Base-by-base conservation (phyloP, 2,888 invertebrate genomes). In the Ommatoiulus sabulosus region DNA sequence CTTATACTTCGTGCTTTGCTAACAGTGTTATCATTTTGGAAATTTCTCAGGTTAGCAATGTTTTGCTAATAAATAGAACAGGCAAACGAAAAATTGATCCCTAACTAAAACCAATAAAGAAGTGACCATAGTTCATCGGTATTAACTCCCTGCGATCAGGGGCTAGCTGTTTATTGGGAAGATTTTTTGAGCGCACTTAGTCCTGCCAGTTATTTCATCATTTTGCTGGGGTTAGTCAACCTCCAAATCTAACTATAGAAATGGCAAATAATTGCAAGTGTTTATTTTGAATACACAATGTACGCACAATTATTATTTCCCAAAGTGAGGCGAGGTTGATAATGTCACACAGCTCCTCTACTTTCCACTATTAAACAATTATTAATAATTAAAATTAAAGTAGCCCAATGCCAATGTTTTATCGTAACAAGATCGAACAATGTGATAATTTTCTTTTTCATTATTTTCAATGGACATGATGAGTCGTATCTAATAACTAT, bases 1-100 rank as follows among this genome's bases (percentile, higher is more conserved):
- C n/a, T 43, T 43, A 0, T 85, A n/a, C 44, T 35, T 35, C 35
- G 44, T 85, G 85, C 85, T 85, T n/a, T 43, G 85, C 46, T 44
- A 85, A 85, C 85, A 85, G 85, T 85, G 46, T 85, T 85, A 85
- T 85, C 85, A 85, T 46, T 85, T 85, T 7, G 72, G 20, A 85
- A 44, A 85, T 44, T 85, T 85, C 85, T 85, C 85, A 85, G 85
- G 44, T 85, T 85, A 44, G 44, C n/a, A 17, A 85, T 85, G 20
- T 85, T 85, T 17, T 85, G 12, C 46, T 20, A 44, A 85, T 44
- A 85, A 85, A 85, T 85, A 46, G 85, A 8, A 72, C 72, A 72
- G 72, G 72, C 20, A 72, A 72, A 20, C 72, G 24, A 72, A 72
- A 24, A 7, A 7, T 20, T 72, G 72, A 72, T 72, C 72, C 72